Evolutionary conservation across 2,113 vertebrate species (phyloP), one percentile per base, ranked within the genome.

Genomic region (Procapra przewalskii): DNA sequence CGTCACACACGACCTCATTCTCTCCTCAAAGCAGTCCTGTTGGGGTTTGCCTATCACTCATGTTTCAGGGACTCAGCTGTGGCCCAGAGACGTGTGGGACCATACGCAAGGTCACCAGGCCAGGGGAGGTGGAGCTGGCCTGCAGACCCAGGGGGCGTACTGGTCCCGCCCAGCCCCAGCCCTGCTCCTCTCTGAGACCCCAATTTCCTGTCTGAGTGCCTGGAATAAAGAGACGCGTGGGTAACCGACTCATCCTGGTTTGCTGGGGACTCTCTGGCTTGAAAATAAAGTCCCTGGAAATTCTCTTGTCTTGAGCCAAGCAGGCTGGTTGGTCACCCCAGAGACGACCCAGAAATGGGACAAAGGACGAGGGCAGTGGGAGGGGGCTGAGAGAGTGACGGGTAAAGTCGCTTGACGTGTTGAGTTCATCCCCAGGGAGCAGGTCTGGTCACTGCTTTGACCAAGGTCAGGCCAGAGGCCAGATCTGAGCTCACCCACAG

Each of bases 1-100:
- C 9, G 0, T 36, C 48, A 1, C 2, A 0, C 25, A 7, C 0
- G 0, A 1, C 3, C 77, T 79, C 48, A 4, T n/a, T 10, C 36
- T 55, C 54, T 59, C 85, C 54, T 29, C 50, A 3, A 9, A 90
- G 60, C 17, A 23, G 13, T 36, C 40, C 17, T 27, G 55, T 13
- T 27, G 60, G 50, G 19, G 9, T 79, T 40, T 31, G 19, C 36
- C 17, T 29, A 7, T 59, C 11, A n/a, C 87, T 33, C 48, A 27
- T 5, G 33, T 62, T 60, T 36, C 87, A 48, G 54, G 19, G 83
- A 96, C 87, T 50, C 54, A 33, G 43, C 15, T 3, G 15, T 36
- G 55, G 64, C 87, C 40, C 87, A 15, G 87, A 62, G 84, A 83
- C 0, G 0, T 31, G 0, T 21, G 27, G 31, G 52, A 7, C 29